These are phyloP conservation scores for Amblyornis subalaris DNA, from an alignment of 2,113 vertebrate genomes.

Conservation along the genomic window DNA sequence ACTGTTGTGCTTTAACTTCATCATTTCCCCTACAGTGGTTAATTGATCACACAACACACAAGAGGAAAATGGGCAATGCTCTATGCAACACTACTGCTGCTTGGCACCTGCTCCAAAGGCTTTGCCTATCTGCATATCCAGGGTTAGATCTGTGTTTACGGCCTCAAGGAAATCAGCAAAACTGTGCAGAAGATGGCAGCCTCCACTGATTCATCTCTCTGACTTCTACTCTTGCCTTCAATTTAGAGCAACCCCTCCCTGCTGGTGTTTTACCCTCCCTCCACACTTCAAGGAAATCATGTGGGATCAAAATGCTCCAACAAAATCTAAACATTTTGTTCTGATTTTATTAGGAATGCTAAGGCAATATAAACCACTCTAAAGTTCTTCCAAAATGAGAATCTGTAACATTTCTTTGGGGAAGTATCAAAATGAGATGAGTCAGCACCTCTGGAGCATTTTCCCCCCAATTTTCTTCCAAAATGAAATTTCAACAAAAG, in stretches of 20 bases:
- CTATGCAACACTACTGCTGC: background rate
- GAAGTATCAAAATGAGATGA: slow-evolving; percentile 6
- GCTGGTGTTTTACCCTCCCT: rapidly evolving
- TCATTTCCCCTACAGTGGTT: background rate
- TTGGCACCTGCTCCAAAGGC: background rate
- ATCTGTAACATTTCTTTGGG: background rate
- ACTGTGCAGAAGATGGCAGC: background rate
- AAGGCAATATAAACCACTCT: background rate
- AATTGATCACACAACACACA: background rate
- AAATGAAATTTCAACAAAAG: background rate
- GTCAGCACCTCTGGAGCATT: background rate
- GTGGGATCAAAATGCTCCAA: background rate
- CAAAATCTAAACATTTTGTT: background rate
- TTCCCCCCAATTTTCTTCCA: background rate
- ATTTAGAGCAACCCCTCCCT: background rate
- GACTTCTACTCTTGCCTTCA: background rate
- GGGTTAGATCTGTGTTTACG: background rate
- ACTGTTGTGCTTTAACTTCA: background rate
- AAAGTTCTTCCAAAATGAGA: background rate
- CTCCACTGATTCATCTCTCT: background rate
- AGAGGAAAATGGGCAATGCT: background rate
- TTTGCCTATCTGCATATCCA: background rate
- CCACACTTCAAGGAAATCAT: background rate
- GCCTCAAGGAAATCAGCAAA: background rate
- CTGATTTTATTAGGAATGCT: slow-evolving; percentile 11